Evolutionary conservation across 2,888 invertebrate genomes (phyloP), one percentile per base, ranked within the genome.

Genomic region (Chymomyza fuscimana): DNA sequence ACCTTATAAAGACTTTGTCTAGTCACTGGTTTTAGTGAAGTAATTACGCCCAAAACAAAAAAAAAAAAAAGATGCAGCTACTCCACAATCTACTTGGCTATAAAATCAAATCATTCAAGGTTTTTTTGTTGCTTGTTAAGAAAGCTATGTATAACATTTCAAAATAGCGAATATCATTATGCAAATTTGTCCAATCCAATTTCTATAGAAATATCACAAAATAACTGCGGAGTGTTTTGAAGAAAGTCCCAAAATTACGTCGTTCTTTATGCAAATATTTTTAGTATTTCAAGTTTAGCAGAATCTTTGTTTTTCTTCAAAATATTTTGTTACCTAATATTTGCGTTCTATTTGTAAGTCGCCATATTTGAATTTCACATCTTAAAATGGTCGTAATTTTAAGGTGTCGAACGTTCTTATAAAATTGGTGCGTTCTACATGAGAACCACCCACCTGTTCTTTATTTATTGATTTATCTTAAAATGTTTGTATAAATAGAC

Each of bases 261-360:
- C 40, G 40, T 46, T 46, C 40, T 12, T 46, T 46, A 46, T 46
- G 40, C 40, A 46, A 46, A 46, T 46, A 46, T 46, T 5, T 46
- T 46, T 10, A 46, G 2, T 46, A 46, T 3, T 12, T 12, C 40
- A 2, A 1, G 4, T 46, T 12, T 10, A 12, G 40, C 40, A 4
- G 40, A 46, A 12, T 12, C 40, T 46, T 46, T 46, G 40, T 46
- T 46, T 46, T 46, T 46, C 40, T 46, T 64, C 36, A 32, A 56
- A 64, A 29, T 56, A 9, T 64, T 36, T 29, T 64, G 36, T 32
- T 64, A 54, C 54, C 15, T 52, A 54, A 40, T 64, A 64, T 36
- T 36, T 32, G 36, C 36, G 32, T 36, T 52, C 16, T 9, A 32
- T 64, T 36, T 9, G n/a, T 16, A 19, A 54, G 58, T 9, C 58